These are phyloP conservation scores for Stomorhina lunata DNA, from an alignment of 2,888 invertebrate genomes.

Conservation along the genomic window DNA sequence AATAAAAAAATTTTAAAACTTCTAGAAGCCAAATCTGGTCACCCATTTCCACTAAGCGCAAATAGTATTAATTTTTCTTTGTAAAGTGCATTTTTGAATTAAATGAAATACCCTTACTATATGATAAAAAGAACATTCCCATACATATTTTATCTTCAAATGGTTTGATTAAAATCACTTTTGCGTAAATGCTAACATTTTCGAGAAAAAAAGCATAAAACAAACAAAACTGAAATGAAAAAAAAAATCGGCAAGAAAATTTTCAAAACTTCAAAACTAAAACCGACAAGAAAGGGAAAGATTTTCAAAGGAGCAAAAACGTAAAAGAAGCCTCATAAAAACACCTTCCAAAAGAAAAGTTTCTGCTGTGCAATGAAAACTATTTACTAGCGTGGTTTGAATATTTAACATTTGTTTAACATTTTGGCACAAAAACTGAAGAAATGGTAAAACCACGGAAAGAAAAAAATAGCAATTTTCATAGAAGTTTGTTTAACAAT, in stretches of 20 bases:
- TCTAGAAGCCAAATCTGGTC: neutral
- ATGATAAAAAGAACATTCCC: neutral
- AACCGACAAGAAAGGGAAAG: neutral
- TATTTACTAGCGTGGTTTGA: neutral
- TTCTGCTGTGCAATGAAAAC: constrained; percentile 1
- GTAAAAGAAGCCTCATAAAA: constrained; percentile 27
- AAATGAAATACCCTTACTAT: neutral
- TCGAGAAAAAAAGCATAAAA: neutral
- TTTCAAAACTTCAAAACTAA: constrained; percentile 9
- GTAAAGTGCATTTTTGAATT: neutral
- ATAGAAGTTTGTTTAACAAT: constrained; percentile 44
- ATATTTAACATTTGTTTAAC: constrained; percentile 28
- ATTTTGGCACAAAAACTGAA: neutral
- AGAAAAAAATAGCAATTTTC: neutral
- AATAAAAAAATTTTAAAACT: no score
- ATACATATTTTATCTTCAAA: constrained; percentile 32
- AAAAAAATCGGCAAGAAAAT: neutral
- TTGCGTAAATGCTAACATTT: constrained; percentile 42
- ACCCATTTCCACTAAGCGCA: neutral
- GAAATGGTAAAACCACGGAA: neutral
- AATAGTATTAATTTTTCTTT: neutral
- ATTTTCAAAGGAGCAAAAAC: neutral
- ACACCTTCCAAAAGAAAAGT: constrained; percentile 32
- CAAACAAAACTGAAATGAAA: neutral
- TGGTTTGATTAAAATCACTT: constrained; percentile 57